Evolutionary conservation across 2,888 invertebrate genomes (phyloP).

Genomic region (Amiota mariae): DNA sequence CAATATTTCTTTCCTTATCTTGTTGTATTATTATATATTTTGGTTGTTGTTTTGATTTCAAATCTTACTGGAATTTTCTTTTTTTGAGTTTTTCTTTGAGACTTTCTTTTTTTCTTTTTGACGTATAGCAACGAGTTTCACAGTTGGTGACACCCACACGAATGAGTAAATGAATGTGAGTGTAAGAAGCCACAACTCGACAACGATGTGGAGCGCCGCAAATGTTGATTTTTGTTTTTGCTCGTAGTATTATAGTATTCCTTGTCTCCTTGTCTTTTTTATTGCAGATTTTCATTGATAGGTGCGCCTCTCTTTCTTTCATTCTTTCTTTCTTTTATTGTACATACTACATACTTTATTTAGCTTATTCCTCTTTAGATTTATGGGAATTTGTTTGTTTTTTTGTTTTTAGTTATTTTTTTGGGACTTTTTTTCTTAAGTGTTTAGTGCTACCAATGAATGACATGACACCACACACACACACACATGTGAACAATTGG

Average conservation of each 20-base stretch:
- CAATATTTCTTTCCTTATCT: not conserved
- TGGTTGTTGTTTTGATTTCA: not conserved
- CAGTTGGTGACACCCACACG: conserved; percentile 28
- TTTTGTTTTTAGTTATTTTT: too few species aligned
- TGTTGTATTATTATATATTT: not conserved
- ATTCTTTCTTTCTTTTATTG: not conserved
- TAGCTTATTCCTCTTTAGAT: too few species aligned
- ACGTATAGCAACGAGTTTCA: conserved; percentile 14
- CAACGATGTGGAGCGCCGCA: conserved; percentile 70
- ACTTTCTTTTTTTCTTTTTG: not conserved
- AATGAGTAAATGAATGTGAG: conserved; percentile 9
- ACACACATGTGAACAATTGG: too few species aligned
- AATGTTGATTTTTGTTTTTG: conserved; percentile 47
- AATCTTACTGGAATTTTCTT: not conserved
- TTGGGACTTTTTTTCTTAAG: too few species aligned
- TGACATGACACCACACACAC: too few species aligned
- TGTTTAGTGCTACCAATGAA: too few species aligned
- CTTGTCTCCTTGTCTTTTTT: not conserved
- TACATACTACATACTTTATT: too few species aligned
- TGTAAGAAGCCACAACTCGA: conserved; percentile 61
- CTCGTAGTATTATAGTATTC: conserved; percentile 34
- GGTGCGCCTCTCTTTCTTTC: not conserved
- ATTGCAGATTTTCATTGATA: not conserved
- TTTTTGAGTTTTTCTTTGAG: conserved; percentile 13
- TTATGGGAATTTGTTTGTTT: too few species aligned